Percentiles rank a stretch among this genome's conserved stretches.
Conservation (phyloP, 2,888 invertebrate species). For the Anoncus sp. region DNA sequence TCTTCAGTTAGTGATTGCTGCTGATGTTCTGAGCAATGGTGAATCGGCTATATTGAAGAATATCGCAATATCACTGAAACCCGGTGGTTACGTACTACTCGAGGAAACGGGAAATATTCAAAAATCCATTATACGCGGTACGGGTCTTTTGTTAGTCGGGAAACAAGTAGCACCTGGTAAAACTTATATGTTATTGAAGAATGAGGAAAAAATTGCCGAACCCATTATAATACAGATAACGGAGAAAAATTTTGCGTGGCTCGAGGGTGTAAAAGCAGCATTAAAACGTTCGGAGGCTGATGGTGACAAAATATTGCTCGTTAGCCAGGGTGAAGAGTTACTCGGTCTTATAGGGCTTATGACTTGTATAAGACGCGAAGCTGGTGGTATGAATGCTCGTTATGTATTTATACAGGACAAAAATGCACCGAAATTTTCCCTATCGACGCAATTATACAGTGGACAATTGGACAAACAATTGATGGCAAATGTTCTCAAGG, state of each 20-base stretch:
- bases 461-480: slow-evolving; percentile 90
- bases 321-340: slow-evolving; percentile 88
- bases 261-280: slow-evolving; percentile 91
- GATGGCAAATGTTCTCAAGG: slow-evolving; percentile 92
- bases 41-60: slow-evolving; percentile 85
- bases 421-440: slow-evolving; percentile 86
- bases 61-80: slow-evolving; percentile 87
- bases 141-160: slow-evolving; percentile 85
- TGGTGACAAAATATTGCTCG: slow-evolving; percentile 87
- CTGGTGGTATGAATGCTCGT: slow-evolving; percentile 91
- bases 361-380: slow-evolving; percentile 95
- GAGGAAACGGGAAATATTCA: slow-evolving; percentile 86
- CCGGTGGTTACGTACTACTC: slow-evolving; percentile 89
- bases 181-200: slow-evolving; percentile 88
- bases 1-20: slow-evolving; percentile 88
- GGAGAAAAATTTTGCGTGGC: slow-evolving; percentile 91
- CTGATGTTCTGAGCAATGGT: slow-evolving; percentile 87
- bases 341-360: slow-evolving; percentile 92
- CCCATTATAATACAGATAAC: slow-evolving; percentile 87
- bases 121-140: slow-evolving; percentile 68
- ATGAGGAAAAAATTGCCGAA: slow-evolving; percentile 81
- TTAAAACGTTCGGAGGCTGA: slow-evolving; percentile 87
- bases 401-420: slow-evolving; percentile 89
- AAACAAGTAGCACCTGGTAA: slow-evolving; percentile 88
- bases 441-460: slow-evolving; percentile 85